Base-by-base conservation (phyloP, 2,113 vertebrate genomes). In the Prochilodus magdalenae region DNA sequence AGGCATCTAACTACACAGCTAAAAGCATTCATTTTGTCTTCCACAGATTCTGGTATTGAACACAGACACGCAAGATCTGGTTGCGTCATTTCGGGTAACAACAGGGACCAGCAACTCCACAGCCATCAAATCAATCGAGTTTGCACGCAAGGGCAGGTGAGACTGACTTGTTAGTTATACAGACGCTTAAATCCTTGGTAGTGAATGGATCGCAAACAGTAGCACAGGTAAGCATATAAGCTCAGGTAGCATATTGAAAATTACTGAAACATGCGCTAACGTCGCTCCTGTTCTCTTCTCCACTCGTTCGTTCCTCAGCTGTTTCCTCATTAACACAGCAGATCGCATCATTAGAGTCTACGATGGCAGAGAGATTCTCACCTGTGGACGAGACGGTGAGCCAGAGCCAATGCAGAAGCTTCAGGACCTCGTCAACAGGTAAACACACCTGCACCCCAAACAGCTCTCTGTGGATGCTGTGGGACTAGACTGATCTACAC, bases 101-200 rank as follows among this genome's bases (percentile, higher is more conserved):
- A 99, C 98, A 5, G 98, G 98, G 40, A 99, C 98, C 87, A 99
- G 98, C 93, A 99, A 99, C 93, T 99, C 98, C 81, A 99, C 98
- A 0, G 98, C 98, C 76, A 99, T 99, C 83, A 99, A 99, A 86
- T 99, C 98, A 4, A 99, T 99, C 10, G 98, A 99, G 83, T 99
- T 99, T 88, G 98, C 98, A 65, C 95, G 98, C 75, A 99, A 99
- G 85, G 98, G 98, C 76, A 99, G 97, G 98, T 99, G 85, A 95
- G 92, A 26, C 12, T 26, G 10, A 10, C 26, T 0, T 24, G 5
- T 33, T 44, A 44, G 8, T 44, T 44, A 44, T 44, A 1, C 40
- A 5, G 40, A 8, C 40, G 1, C 40, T 8, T 4, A 8, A 44
- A n/a, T n/a, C n/a, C n/a, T n/a, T n/a, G n/a, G n/a, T n/a, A n/a